Evolutionary conservation across 2,113 vertebrate species (phyloP), one percentile per base, ranked within the genome.

Genomic region (Cyphomyrus discorhynchus): DNA sequence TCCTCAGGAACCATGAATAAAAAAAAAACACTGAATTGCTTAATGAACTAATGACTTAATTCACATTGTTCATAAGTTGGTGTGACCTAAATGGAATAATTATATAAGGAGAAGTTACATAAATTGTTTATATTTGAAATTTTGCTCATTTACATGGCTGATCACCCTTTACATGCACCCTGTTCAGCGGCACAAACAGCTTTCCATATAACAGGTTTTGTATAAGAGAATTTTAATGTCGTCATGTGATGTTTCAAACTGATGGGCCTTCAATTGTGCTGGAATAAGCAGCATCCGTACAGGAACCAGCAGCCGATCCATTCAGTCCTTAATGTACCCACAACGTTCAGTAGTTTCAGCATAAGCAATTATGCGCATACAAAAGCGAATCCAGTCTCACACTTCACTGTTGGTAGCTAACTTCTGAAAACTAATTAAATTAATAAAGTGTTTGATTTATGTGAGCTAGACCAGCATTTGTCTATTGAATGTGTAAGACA

Each of bases 21-120:
- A 39, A 77, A 70, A 47, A n/a, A 0, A 82, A 21, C 74, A 77
- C 27, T 77, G 70, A 89, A 82, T 83, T 82, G 74, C 35, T 82
- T 89, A 82, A 77, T 89, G 35, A 89, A 39, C 31, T 82, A 89
- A 89, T 80, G 70, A 89, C 77, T 83, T 83, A 89, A 82, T 89
- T 89, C 50, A 89, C 49, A 42, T 13, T 83, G 27, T 56, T 52
- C 47, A 49, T 35, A 88, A 89, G 74, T 31, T 74, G 21, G 21
- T n/a, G 49, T 89, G 49, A 89, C 77, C 88, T 77, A 89, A 89
- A 89, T 89, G 31, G 50, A 53, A 52, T 9, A 35, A 5, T 87
- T 53, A 87, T 21, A n/a, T 52, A 86, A 86, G 35, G 21, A 84
- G 17, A 87, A 56, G 85, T 87, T 87, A 87, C 39, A 86, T 86